phyloP scores from a whole-genome alignment of 1,140 invertebrate species.

The Antheraea mylitta region DNA sequence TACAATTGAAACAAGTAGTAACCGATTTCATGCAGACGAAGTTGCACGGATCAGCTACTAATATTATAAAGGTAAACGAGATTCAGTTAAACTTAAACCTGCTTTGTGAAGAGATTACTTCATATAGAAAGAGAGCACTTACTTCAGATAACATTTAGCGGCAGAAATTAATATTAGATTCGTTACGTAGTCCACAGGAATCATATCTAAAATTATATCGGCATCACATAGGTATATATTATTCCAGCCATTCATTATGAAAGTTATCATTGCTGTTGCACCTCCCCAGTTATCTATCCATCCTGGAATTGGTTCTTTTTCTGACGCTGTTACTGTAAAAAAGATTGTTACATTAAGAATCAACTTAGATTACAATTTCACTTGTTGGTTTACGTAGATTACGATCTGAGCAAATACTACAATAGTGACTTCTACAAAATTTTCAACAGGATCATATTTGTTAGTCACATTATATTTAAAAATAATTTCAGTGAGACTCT shows the following conservation, averaged over 20 bases:
- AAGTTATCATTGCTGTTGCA: not conserved
- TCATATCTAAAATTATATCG: constrained; percentile 25
- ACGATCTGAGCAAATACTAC: too few species aligned
- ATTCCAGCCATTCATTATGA: constrained; percentile 24
- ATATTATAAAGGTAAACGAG: not conserved
- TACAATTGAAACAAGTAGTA: too few species aligned
- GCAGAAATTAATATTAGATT: constrained; percentile 33
- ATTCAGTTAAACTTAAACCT: too few species aligned
- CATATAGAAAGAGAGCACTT: constrained; percentile 7
- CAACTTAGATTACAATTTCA: not conserved
- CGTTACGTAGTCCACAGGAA: constrained; percentile 38
- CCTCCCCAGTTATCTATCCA: constrained; percentile 11
- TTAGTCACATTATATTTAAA: too few species aligned
- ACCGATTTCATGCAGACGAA: too few species aligned
- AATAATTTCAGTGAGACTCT: too few species aligned
- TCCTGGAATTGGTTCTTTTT: constrained; percentile 1
- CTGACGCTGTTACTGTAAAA: constrained; percentile 7
- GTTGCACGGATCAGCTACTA: too few species aligned
- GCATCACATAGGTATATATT: constrained; percentile 15
- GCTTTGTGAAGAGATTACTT: too few species aligned
- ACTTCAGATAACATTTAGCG: constrained; percentile 30
- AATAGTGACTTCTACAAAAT: too few species aligned
- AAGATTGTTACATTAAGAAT: not conserved
- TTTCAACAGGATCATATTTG: too few species aligned
- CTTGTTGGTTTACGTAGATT: not conserved